A percentile compares a stretch with the other conserved stretches of the same genome.
Conservation (phyloP, 2,888 invertebrate species). For the Ichneumoninae sp. region DNA sequence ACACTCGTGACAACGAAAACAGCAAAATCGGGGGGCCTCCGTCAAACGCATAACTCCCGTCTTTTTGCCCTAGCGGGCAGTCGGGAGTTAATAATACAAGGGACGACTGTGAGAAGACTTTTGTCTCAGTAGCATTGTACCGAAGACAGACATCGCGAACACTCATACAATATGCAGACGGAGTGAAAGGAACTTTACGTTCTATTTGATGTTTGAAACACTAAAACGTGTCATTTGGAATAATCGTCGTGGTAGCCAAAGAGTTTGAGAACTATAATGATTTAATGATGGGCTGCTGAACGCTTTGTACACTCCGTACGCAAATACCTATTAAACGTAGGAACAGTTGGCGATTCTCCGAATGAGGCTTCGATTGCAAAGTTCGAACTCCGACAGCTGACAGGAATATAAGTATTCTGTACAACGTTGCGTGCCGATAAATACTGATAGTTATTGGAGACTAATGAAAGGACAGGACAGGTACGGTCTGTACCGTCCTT, state of each 20-base stretch:
- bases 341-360: slow-evolving; percentile 1
- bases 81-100: no score
- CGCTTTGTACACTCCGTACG: neutral
- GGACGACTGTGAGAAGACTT: neutral
- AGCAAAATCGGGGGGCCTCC: no score
- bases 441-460: slow-evolving; percentile 1
- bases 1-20: no score
- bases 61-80: no score
- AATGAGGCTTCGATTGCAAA: neutral
- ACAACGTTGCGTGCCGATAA: neutral
- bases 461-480: slow-evolving; percentile 34
- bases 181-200: neutral
- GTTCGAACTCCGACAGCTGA: neutral
- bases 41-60: no score
- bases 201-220: neutral
- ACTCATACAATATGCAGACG: slow-evolving; percentile 1
- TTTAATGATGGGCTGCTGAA: slow-evolving; percentile 19
- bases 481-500: neutral
- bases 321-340: neutral
- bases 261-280: slow-evolving; percentile 22
- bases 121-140: neutral
- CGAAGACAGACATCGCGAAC: neutral
- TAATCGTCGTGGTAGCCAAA: neutral
- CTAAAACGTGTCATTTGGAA: slow-evolving; percentile 43
- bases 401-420: neutral